Evolutionary conservation across 2,797 vertebrate species (phyloP), one percentile per base, ranked within the genome.

Genomic region (Manis pentadactyla): DNA sequence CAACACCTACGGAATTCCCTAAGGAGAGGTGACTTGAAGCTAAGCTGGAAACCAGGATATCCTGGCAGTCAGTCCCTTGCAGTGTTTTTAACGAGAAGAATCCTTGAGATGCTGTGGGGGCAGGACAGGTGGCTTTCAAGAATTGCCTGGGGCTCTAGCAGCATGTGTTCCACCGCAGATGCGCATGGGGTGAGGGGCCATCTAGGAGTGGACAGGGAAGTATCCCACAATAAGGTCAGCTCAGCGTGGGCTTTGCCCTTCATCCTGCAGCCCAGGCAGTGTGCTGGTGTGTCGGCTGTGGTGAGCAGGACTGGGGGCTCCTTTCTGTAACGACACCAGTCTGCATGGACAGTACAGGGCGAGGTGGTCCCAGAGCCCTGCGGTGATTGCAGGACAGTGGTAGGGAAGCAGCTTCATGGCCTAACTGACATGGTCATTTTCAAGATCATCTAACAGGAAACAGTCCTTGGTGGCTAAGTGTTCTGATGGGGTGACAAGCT

Each of bases 181-280:
- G 17, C 61, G 13, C 0, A 0, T 13, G 68, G 25, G 31, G 7
- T 12, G 11, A 19, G 83, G 37, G 17, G n/a, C 8, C 4, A 2
- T 37, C 31, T 23, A 5, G 37, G 19, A 5, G 23, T 12, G 34
- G 13, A 77, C 13, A 7, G 61, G 51, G 23, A 69, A 21, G 8
- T n/a, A 11, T 19, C 49, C 23, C 23, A 15, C 5, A 2, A 15
- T 74, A 74, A 31, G 61, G 17, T 23, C 3, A 29, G 55, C 7
- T 6, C 7, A 5, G 4, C 7, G 13, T 8, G n/a, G 89, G 64
- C 37, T 71, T 12, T 2, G 0, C 5, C 46, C 27, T 39, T 49
- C 8, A 2, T 10, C 34, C 63, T 5, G 31, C 1, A 59, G 68
- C 5, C 55, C 57, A 0, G 46, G 3, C 25, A 0, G 19, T 66